Percentiles rank a stretch among this genome's conserved stretches.
Conservation (phyloP, 1,140 invertebrate genomes). For the Drosophila repletoides region DNA sequence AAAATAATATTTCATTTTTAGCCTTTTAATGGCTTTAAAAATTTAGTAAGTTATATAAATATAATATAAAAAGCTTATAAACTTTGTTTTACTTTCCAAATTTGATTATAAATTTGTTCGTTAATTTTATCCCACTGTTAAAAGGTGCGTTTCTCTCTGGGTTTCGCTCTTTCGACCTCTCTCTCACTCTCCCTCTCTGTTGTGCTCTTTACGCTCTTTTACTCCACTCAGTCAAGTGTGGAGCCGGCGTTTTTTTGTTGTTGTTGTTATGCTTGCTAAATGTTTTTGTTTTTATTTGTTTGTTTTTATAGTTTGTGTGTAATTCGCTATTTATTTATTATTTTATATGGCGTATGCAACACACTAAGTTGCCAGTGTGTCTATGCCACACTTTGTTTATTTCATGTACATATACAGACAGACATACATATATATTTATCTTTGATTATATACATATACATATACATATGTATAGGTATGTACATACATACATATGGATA, state of each 20-base stretch:
- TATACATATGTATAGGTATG: not conserved
- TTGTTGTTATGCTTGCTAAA: conserved; percentile 10
- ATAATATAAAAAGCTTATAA: too few relatives aligned
- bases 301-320: conserved; percentile 33
- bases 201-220: conserved; percentile 3
- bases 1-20: too few relatives aligned
- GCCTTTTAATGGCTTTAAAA: too few relatives aligned
- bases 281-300: conserved; percentile 53
- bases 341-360: too few relatives aligned
- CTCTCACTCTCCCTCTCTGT: conserved; percentile 20
- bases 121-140: conserved; percentile 16
- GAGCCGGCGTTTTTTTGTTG: conserved; percentile 50
- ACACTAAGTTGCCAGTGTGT: conserved; percentile 8
- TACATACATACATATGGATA: not conserved
- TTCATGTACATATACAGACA: not conserved
- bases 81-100: not conserved
- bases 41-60: too few relatives aligned
- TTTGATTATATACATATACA: not conserved
- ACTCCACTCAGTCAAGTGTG: conserved; percentile 28
- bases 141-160: not conserved
- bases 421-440: not conserved
- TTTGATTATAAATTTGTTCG: not conserved
- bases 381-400: conserved; percentile 9
- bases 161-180: not conserved
- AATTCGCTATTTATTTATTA: conserved; percentile 13